phyloP scores from a whole-genome alignment of 2,888 invertebrate species.

The Nephrotoma flavescens region DNA sequence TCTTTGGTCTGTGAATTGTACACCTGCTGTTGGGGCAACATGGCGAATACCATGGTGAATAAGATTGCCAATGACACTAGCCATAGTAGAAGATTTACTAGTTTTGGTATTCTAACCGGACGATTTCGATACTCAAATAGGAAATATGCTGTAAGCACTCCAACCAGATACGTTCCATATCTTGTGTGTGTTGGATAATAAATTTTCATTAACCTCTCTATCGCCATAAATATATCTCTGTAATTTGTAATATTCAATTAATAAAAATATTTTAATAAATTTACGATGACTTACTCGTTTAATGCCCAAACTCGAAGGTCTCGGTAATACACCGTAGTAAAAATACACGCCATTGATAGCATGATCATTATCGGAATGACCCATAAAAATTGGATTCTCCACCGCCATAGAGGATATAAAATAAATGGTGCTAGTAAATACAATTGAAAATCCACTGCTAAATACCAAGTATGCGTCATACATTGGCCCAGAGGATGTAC shows the following conservation, averaged over 20 bases:
- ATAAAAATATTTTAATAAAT: not conserved
- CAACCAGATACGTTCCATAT: slow-evolving; percentile 30
- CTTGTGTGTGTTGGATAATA: slow-evolving; percentile 31
- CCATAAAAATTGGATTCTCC: not conserved
- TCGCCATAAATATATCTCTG: not conserved
- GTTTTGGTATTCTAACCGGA: slow-evolving; percentile 2
- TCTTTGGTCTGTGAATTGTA: slow-evolving; percentile 19
- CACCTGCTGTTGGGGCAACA: slow-evolving; percentile 5
- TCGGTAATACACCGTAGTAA: not conserved
- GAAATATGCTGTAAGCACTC: slow-evolving; percentile 29
- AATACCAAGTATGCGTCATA: slow-evolving; percentile 35
- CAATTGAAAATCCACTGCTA: slow-evolving; percentile 35
- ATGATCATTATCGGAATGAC: not conserved
- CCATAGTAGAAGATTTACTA: slow-evolving; percentile 13
- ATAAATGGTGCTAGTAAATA: slow-evolving; percentile 33
- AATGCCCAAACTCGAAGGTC: not conserved
- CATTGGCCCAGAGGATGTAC: slow-evolving; percentile 24
- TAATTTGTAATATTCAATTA: too few species aligned
- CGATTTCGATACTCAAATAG: slow-evolving; percentile 13
- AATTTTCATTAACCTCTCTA: slow-evolving; percentile 13
- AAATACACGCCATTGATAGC: not conserved
- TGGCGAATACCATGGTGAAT: slow-evolving; percentile 23
- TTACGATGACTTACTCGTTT: not conserved
- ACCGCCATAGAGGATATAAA: slow-evolving; percentile 22
- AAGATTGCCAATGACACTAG: slow-evolving; percentile 25